Evolutionary conservation across 1,140 invertebrate species (phyloP).

Genomic region (Octopus sinensis): DNA sequence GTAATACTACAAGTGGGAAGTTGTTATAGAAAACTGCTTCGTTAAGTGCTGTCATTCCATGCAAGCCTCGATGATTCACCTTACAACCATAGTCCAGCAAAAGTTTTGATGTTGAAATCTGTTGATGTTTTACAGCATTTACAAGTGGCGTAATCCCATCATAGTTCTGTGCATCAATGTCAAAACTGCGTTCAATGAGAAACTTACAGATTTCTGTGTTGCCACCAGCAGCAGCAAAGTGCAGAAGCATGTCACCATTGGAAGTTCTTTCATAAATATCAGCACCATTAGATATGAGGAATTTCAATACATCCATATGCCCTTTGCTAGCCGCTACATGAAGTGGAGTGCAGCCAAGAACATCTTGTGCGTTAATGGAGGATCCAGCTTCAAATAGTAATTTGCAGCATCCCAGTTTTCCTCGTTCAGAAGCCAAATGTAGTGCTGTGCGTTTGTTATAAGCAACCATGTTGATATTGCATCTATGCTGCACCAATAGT

Average conservation of each 20-base stretch:
- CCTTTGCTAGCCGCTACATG: constrained; percentile 46
- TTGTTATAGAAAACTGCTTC: constrained; percentile 47
- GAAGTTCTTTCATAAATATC: constrained; percentile 40
- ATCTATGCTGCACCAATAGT: constrained; percentile 45
- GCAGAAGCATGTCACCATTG: constrained; percentile 48
- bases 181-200: constrained; percentile 42
- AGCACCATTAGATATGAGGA: constrained; percentile 41
- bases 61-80: constrained; percentile 34
- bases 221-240: constrained; percentile 50
- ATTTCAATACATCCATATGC: constrained; percentile 37
- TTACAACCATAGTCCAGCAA: constrained; percentile 41
- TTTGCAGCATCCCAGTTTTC: constrained; percentile 61
- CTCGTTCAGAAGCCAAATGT: constrained; percentile 54
- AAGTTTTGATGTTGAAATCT: constrained; percentile 35
- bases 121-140: constrained; percentile 41
- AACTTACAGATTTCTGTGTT: constrained; percentile 46
- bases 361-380: constrained; percentile 44
- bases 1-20: constrained; percentile 35
- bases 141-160: constrained; percentile 49
- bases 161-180: constrained; percentile 46
- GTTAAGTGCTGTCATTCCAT: constrained; percentile 47
- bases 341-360: constrained; percentile 45
- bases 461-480: constrained; percentile 49
- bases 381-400: constrained; percentile 58
- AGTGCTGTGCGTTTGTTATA: constrained; percentile 53